Evolutionary conservation across 2,888 invertebrate genomes (phyloP), one percentile per base, ranked within the genome.

Genomic region (Xestia c-nigrum): DNA sequence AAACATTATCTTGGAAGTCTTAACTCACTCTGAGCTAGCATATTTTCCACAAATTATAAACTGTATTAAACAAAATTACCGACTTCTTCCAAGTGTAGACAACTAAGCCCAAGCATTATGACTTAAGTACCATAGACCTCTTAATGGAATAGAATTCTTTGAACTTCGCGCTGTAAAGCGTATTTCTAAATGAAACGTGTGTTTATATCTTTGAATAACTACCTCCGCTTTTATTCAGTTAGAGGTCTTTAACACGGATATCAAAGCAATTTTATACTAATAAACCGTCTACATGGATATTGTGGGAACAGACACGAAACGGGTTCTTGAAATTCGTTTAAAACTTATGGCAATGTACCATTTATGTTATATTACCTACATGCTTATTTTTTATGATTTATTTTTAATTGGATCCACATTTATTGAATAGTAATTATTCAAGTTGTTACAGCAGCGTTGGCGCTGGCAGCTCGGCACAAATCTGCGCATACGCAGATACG

Each of bases 381-480:
- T 50, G 68, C 43, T 74, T 65, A 76, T 73, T 81, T 85, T 78
- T 85, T 79, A 73, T 76, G 59, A 78, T 86, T 83, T 78, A 81
- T 80, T 85, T 86, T 89, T 86, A 87, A 91, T 89, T 87, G 81
- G 79, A 90, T 91, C 88, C 84, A 86, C 84, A 82, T 79, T 63
- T 65, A 84, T 81, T 81, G 79, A 85, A 87, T 76, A 81, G 85
- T 89, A 90, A 92, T 92, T 90, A 91, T 91, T 90, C 83, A 85
- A 89, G 89, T 88, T 90, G 90, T 89, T 89, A 88, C 85, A 79
- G 84, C 80, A 87, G 76, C 84, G 86, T 81, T 84, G 85, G 87
- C 87, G 85, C 84, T 85, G 86, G 85, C 89, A 85, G 84, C 83
- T 65, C 80, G 78, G 71, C 74, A 84, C 77, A 83, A 86, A 86